These are phyloP conservation scores for Stramonita haemastoma DNA, from an alignment of 2,888 invertebrate species.

Conservation along the genomic window DNA sequence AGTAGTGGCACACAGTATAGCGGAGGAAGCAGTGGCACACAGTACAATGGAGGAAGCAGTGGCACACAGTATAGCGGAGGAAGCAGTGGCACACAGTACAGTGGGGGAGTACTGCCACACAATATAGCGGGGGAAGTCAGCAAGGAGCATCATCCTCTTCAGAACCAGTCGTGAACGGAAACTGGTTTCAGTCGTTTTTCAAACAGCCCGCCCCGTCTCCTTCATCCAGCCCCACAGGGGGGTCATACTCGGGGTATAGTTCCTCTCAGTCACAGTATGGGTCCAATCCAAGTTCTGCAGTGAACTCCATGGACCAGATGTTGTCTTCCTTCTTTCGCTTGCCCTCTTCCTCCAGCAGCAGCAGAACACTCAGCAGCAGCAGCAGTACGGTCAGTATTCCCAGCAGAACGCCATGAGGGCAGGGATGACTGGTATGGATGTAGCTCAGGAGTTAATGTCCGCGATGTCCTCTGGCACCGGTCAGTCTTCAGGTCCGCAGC, in stretches of 20 bases:
- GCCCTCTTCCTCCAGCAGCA: slow-evolving; percentile 15
- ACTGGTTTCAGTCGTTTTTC: slow-evolving; percentile 32
- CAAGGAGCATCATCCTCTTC: background rate
- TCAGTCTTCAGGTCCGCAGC: background rate
- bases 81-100: too few species aligned
- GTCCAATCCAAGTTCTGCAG: background rate
- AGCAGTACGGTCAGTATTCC: background rate
- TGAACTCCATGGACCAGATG: background rate
- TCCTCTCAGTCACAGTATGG: background rate
- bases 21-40: too few species aligned
- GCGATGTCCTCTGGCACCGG: background rate
- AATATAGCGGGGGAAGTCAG: background rate
- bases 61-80: background rate
- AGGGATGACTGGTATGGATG: background rate
- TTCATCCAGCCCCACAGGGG: background rate
- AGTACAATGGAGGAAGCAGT: too few species aligned
- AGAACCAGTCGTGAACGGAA: background rate
- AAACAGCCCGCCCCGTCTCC: background rate
- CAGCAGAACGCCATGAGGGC: background rate
- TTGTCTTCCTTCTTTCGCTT: background rate
- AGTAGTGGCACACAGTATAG: background rate
- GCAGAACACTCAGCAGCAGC: background rate
- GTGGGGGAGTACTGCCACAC: background rate
- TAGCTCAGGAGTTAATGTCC: background rate
- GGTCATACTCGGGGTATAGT: background rate